Evolutionary conservation across 1,140 invertebrate species (phyloP).

Genomic region (Carposina sasakii): DNA sequence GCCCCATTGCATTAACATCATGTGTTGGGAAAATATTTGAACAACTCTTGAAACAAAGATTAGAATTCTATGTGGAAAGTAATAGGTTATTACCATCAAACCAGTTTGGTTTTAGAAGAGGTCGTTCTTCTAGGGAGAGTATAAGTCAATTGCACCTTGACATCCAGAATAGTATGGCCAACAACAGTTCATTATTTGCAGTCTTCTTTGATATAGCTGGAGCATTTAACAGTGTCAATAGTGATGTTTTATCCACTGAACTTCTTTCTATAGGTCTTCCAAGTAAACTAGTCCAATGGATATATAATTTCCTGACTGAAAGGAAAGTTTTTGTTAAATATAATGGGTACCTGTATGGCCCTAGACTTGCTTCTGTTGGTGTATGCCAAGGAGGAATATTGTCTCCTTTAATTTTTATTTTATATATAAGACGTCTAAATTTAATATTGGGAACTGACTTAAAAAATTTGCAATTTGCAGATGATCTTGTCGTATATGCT

Average conservation of each 20-base stretch:
- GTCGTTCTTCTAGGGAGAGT: constrained; percentile 12
- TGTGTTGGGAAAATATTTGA: constrained; percentile 25
- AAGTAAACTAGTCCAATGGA: not conserved
- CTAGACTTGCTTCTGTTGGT: constrained; percentile 13
- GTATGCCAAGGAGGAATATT: constrained; percentile 23
- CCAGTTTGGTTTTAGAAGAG: constrained; percentile 22
- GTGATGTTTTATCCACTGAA: not conserved
- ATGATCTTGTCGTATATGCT: constrained; percentile 22
- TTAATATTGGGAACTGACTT: constrained; percentile 15
- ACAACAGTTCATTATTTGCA: constrained; percentile 3
- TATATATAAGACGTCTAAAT: constrained; percentile 21
- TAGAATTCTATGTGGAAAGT: constrained; percentile 20
- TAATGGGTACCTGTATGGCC: constrained; percentile 5
- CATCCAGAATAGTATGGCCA: not conserved
- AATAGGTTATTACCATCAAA: constrained; percentile 18
- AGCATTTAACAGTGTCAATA: constrained; percentile 9
- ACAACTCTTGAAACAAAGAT: constrained; percentile 19
- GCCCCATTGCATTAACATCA: constrained; percentile 16
- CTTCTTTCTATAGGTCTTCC: not conserved
- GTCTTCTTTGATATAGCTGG: constrained; percentile 9
- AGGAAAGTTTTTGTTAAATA: constrained; percentile 8
- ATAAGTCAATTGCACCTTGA: constrained; percentile 3
- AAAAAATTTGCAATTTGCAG: constrained; percentile 24
- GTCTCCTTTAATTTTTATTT: constrained; percentile 20
- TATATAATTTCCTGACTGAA: not conserved